A percentile compares a stretch with the other conserved stretches of the same genome.
Conservation (phyloP, 92 coral and sea anemone genomes). For the Palythoa grandis region DNA sequence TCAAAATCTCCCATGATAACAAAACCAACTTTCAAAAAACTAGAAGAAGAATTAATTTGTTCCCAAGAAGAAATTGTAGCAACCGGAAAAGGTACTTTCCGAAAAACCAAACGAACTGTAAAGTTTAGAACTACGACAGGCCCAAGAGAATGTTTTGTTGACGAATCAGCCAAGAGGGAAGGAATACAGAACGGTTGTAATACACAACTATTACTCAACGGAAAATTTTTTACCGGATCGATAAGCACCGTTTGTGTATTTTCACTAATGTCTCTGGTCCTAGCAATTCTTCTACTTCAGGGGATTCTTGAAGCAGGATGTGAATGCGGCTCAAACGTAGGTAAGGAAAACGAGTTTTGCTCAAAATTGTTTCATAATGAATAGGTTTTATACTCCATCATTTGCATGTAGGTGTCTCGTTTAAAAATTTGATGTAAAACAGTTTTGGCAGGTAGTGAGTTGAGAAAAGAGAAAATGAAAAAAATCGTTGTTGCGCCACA, state of each 20-base stretch:
- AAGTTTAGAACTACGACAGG: slow-evolving; percentile 2
- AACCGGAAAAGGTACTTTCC: slow-evolving; percentile 27
- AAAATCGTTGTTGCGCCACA: not conserved
- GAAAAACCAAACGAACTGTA: slow-evolving; percentile 35
- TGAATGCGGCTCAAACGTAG: not conserved
- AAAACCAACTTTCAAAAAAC: slow-evolving; percentile 17
- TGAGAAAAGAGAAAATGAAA: not conserved
- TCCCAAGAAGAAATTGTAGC: slow-evolving; percentile 34
- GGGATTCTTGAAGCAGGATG: slow-evolving; percentile 32
- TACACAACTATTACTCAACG: not conserved
- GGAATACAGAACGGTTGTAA: not conserved
- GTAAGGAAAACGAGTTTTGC: not conserved
- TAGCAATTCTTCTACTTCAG: slow-evolving; percentile 8
- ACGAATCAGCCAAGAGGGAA: not conserved
- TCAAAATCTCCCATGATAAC: slow-evolving; percentile 17
- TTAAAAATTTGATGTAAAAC: not conserved
- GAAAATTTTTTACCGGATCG: not conserved
- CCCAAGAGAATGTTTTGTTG: slow-evolving; percentile 32
- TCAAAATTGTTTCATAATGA: not conserved
- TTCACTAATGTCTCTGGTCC: slow-evolving; percentile 26
- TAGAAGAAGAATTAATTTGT: slow-evolving; percentile 28
- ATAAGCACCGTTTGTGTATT: slow-evolving; percentile 22
- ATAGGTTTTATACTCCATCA: not conserved
- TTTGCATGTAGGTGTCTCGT: too few species aligned
- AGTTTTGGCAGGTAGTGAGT: not conserved